Base-by-base conservation (phyloP, 2,888 invertebrate species). In the Cancer borealis region DNA sequence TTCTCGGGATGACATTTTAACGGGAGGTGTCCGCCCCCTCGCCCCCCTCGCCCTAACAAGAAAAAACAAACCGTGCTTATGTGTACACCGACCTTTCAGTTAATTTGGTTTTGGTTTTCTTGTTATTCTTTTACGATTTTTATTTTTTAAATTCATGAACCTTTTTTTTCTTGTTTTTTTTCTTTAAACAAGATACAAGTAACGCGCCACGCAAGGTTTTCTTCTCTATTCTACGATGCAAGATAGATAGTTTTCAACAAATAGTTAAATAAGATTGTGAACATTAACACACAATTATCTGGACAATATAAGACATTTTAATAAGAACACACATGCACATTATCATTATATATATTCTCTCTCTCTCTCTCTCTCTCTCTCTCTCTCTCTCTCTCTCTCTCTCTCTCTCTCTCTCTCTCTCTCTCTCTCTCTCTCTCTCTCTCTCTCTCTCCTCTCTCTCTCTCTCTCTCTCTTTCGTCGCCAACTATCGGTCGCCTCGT, bases 371-470 rank as follows among this genome's bases (percentile, higher is more conserved):
- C 54, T 54, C 54, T 54, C 54, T 54, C 54, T 54, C 54, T 54
- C 54, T 54, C 54, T 54, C 54, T 54, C 54, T 54, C 54, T 54
- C 54, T 54, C 54, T 54, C 54, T 54, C 54, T 54, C 54, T 54
- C 54, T 54, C 54, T 54, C 54, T 54, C 54, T 54, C 54, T 54
- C 54, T 54, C 54, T 39, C 21, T 46, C 39, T 39, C 8, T 21
- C 14, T 46, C 21, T 26, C 26, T 49, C 88, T 88, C 88, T 49
- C 88, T 49, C 49, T 88, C 88, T 49, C 46, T 49, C 49, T 49
- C 88, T 88, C 88, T 49, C 88, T 88, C 46, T 49, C 88, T 88
- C 88, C 88, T 88, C 88, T 88, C 26, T 26, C 88, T 26, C 88
- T 46, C 46, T 26, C 88, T 26, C 26, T 26, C 26, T 10, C 30